Base-by-base conservation (phyloP, 2,113 vertebrate genomes). In the Cebus imitator region DNA sequence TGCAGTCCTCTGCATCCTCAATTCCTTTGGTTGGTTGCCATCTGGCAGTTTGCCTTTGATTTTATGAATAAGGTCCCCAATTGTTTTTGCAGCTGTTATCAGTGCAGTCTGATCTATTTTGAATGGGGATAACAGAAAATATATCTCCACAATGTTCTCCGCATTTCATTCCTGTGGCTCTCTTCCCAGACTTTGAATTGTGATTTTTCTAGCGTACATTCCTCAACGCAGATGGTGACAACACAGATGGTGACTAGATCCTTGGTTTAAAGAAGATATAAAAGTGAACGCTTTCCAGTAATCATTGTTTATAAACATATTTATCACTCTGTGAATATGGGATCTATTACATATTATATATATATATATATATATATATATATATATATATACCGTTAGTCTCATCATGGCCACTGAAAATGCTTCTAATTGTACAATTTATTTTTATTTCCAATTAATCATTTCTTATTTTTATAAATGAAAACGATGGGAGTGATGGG, bases 1-100 rank as follows among this genome's bases (percentile, higher is more conserved):
- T 97, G 97, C 96, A 93, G 97, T 96, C 52, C 81, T 95, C 9
- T 0, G 30, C 85, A 95, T 92, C 37, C 84, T 92, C 94, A 18
- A 13, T 78, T 94, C 81, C 87, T 92, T 95, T 98, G 97, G 85
- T 97, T 73, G 2, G 55, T 78, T 97, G 97, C 95, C 97, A 98
- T 97, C 93, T 98, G 98, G 95, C 94, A 78, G 8, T 75, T 64
- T 96, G 98, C 96, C 95, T 98, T 96, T 94, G 79, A 97, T 96
- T 98, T 98, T 97, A 95, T 57, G 96, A 97, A 95, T 96, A 5
- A 84, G 55, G 66, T 70, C 72, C 17, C 6, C 50, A 1, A 92
- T 96, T 76, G 57, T 93, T 98, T 98, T 97, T 97, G 89, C 98
- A 98, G 97, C 97, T 97, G 87, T 94, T 90, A 48, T 76, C 43